Conservation (phyloP, 2,888 invertebrate genomes). For the Nemotelus pantherinus region DNA sequence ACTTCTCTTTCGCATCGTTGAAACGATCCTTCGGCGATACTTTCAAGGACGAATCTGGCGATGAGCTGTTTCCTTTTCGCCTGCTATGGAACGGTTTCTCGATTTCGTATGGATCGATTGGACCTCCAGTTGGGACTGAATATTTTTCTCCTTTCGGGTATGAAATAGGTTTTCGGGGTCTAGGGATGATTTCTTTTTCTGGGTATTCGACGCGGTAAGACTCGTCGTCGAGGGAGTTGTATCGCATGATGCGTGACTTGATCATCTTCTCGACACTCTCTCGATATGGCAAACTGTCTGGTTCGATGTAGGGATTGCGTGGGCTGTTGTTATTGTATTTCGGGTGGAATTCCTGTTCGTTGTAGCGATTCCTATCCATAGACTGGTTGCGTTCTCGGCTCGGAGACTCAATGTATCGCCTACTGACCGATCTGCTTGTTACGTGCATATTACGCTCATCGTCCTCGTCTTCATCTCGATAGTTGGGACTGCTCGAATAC, state of each 20-base stretch:
- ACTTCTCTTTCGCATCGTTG: slow-evolving; percentile 87
- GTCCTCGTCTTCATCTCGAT: slow-evolving; percentile 33
- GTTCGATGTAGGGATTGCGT: slow-evolving; percentile 64
- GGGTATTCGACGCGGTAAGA: slow-evolving; percentile 28
- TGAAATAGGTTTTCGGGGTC: not conserved
- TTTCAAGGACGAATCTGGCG: slow-evolving; percentile 48
- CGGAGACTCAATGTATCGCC: slow-evolving; percentile 45
- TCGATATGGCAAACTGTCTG: slow-evolving; percentile 64
- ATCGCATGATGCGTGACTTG: slow-evolving; percentile 64
- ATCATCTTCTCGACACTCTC: slow-evolving; percentile 65
- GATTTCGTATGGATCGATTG: slow-evolving; percentile 52
- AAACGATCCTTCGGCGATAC: slow-evolving; percentile 81
- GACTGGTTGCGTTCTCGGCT: slow-evolving; percentile 33
- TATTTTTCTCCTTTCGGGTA: slow-evolving; percentile 32
- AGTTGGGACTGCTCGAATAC: slow-evolving; percentile 42
- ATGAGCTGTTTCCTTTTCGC: slow-evolving; percentile 46
- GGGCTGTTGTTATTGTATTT: slow-evolving; percentile 58
- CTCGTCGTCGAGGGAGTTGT: slow-evolving; percentile 58
- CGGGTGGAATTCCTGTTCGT: slow-evolving; percentile 54
- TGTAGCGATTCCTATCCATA: slow-evolving; percentile 26
- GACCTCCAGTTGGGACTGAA: slow-evolving; percentile 40
- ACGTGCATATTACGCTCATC: slow-evolving; percentile 49
- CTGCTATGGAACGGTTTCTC: slow-evolving; percentile 53
- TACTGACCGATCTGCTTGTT: not conserved
- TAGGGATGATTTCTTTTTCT: slow-evolving; percentile 23